Percentiles rank a stretch among this genome's conserved stretches.
Conservation (phyloP, 2,113 vertebrate species). For the Peromyscus maniculatus region DNA sequence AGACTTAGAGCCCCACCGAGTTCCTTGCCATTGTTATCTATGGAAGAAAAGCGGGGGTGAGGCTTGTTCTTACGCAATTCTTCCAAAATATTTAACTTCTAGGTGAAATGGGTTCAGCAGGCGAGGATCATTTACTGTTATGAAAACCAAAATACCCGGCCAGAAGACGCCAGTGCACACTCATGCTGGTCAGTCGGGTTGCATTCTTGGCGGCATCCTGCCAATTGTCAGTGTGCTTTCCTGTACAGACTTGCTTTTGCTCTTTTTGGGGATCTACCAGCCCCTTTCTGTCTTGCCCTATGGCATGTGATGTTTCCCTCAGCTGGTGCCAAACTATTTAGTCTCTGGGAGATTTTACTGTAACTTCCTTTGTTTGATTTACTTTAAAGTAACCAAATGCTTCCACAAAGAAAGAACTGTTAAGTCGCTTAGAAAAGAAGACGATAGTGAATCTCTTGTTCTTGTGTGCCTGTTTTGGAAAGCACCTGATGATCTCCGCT, state of each 20-base stretch:
- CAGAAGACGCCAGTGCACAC: conserved; percentile 33
- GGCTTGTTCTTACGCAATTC: not conserved
- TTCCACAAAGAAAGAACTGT: conserved; percentile 84
- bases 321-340: conserved; percentile 87
- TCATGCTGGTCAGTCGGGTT: conserved; percentile 17
- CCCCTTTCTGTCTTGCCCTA: conserved; percentile 57
- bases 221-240: conserved; percentile 78
- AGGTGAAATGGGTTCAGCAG: not conserved
- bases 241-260: conserved; percentile 50
- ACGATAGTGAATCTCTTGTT: conserved; percentile 83
- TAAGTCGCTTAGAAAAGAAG: conserved; percentile 73
- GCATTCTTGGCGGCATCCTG: conserved; percentile 33
- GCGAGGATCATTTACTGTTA: not conserved
- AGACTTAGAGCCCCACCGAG: not conserved
- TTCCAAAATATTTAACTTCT: conserved; percentile 9
- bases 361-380: conserved; percentile 88
- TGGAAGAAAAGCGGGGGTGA: conserved; percentile 22
- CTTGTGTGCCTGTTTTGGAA: conserved; percentile 64
- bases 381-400: conserved; percentile 81
- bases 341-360: conserved; percentile 84
- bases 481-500: conserved; percentile 37
- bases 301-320: conserved; percentile 85
- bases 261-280: conserved; percentile 30
- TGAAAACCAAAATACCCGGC: not conserved
- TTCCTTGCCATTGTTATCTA: not conserved